Conservation (phyloP, 2,113 vertebrate genomes). For the Numida meleagris region DNA sequence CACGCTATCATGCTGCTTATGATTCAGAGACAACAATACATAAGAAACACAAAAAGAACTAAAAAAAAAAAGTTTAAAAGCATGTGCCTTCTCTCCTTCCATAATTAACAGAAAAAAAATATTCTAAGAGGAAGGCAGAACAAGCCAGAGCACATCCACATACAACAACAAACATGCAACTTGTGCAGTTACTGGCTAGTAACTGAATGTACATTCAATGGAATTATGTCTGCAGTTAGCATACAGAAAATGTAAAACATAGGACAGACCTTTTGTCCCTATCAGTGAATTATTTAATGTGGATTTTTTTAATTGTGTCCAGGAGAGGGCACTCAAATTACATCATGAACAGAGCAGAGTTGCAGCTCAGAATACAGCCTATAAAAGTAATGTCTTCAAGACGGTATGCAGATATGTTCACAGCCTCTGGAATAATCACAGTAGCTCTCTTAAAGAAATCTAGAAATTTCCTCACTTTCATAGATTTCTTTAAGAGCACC, state of each 20-base stretch:
- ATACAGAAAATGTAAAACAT: neutral
- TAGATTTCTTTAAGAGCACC: neutral
- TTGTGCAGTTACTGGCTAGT: neutral
- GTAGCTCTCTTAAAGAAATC: neutral
- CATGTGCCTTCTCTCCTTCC: neutral
- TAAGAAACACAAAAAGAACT: neutral
- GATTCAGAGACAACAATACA: neutral
- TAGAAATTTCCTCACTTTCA: neutral
- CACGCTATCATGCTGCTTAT: neutral
- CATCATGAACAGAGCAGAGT: neutral
- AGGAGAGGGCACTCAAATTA: slow-evolving; percentile 58
- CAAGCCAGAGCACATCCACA: neutral
- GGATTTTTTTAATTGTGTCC: neutral
- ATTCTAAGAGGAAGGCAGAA: neutral
- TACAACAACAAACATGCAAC: neutral
- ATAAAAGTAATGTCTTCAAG: neutral
- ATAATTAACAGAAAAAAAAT: neutral
- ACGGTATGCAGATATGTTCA: neutral
- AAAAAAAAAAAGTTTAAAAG: neutral
- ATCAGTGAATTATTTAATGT: neutral
- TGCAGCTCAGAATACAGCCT: neutral
- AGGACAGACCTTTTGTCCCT: slow-evolving; percentile 24
- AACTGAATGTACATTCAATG: neutral
- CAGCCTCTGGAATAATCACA: neutral
- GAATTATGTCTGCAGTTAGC: neutral